Conservation (phyloP, 1,140 invertebrate genomes). For the Polypedilum vanderplanki region DNA sequence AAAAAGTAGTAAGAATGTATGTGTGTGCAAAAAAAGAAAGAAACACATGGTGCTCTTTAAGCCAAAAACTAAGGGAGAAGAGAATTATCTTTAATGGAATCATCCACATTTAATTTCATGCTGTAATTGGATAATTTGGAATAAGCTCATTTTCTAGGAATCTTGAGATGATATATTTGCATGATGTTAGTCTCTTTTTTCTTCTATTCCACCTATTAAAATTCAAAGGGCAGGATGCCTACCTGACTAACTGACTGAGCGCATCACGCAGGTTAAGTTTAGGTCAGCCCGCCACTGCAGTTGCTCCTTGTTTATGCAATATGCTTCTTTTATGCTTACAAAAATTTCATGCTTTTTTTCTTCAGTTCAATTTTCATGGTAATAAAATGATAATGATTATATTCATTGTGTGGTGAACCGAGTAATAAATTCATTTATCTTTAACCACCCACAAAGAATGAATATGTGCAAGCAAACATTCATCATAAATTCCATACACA, state of each 20-base stretch:
- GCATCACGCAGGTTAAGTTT: conserved; percentile 10
- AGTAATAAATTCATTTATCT: background rate
- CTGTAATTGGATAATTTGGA: conserved; percentile 23
- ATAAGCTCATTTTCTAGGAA: conserved; percentile 21
- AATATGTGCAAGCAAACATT: background rate
- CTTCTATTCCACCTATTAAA: no score
- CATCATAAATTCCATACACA: conserved; percentile 12
- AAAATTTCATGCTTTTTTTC: background rate
- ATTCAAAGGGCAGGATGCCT: background rate
- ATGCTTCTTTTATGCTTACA: background rate
- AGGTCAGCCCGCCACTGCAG: background rate
- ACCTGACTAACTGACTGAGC: background rate
- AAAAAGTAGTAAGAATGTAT: background rate
- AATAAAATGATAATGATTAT: conserved; percentile 1
- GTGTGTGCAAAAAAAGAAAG: background rate
- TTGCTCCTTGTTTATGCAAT: background rate
- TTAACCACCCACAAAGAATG: background rate
- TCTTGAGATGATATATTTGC: conserved; percentile 1
- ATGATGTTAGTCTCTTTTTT: background rate
- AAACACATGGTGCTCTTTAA: background rate
- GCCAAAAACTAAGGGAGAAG: background rate
- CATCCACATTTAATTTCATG: conserved; percentile 27
- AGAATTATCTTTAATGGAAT: conserved; percentile 27
- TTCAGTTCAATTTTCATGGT: conserved; percentile 2
- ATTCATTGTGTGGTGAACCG: background rate